phyloP scores from a whole-genome alignment of 2,797 vertebrate species.

The Helostoma temminkii region DNA sequence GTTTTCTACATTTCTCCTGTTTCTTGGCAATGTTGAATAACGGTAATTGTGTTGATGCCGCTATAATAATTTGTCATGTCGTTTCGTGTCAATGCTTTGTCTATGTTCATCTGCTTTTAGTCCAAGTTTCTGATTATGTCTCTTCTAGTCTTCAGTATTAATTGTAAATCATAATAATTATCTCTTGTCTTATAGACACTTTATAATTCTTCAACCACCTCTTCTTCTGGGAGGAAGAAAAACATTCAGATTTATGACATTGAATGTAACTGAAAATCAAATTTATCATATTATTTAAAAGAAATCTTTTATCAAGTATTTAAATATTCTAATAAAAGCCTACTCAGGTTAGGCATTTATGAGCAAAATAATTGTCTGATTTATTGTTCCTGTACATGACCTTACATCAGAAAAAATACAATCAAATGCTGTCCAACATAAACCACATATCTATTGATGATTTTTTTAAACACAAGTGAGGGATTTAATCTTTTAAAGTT shows the following conservation, averaged over 20 bases:
- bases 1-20: constrained; percentile 54
- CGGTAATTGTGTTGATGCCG: constrained; percentile 23
- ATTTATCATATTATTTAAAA: constrained; percentile 79
- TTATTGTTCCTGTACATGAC: constrained; percentile 17
- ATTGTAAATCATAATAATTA: constrained; percentile 23
- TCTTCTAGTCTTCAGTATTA: constrained; percentile 52
- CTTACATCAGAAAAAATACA: neutral
- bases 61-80: constrained; percentile 42
- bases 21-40: constrained; percentile 35
- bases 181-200: constrained; percentile 57
- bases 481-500: neutral
- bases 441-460: neutral
- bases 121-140: constrained; percentile 47
- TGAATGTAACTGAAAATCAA: constrained; percentile 78
- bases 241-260: constrained; percentile 67
- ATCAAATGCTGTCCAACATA: neutral
- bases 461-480: neutral
- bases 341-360: constrained; percentile 58
- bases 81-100: constrained; percentile 50
- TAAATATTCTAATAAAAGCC: constrained; percentile 80
- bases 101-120: constrained; percentile 46
- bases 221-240: constrained; percentile 50
- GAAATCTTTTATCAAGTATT: constrained; percentile 74
- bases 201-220: constrained; percentile 53
- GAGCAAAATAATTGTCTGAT: constrained; percentile 26